Percentiles rank a stretch among this genome's conserved stretches.
Conservation (phyloP, 92 coral and sea anemone species). For the Diadumene lineata region DNA sequence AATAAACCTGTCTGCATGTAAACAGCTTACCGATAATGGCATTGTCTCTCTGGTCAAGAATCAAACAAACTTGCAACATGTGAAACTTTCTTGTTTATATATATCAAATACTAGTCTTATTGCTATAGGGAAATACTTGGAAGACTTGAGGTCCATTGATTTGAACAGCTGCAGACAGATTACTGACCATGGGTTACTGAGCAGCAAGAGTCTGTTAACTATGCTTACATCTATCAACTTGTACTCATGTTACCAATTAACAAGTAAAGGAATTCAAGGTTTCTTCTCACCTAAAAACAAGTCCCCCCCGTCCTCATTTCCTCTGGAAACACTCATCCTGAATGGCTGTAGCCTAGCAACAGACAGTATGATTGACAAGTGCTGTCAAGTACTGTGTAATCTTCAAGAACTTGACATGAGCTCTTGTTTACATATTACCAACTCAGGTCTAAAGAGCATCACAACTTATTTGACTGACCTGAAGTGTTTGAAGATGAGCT, state of each 20-base stretch:
- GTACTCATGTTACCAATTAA: constrained; percentile 82
- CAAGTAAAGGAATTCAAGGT: constrained; percentile 52
- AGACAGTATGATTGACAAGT: constrained; percentile 49
- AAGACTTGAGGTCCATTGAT: constrained; percentile 51
- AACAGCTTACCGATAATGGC: constrained; percentile 78
- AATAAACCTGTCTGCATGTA: constrained; percentile 76
- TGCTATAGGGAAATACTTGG: constrained; percentile 70
- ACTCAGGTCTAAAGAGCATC: constrained; percentile 57
- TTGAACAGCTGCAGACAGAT: constrained; percentile 85
- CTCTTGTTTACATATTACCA: constrained; percentile 73
- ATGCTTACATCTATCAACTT: constrained; percentile 62
- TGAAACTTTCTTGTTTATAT: constrained; percentile 71
- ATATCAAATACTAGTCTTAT: constrained; percentile 68
- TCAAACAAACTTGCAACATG: constrained; percentile 55
- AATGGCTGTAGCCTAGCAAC: constrained; percentile 77
- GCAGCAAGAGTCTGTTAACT: constrained; percentile 31
- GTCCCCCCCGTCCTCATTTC: background rate
- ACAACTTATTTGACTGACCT: constrained; percentile 43
- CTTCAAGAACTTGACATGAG: constrained; percentile 82
- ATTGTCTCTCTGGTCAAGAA: constrained; percentile 68
- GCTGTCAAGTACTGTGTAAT: constrained; percentile 37
- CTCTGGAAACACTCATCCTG: constrained; percentile 50
- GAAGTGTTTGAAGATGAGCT: constrained; percentile 59
- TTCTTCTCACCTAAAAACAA: constrained; percentile 34
- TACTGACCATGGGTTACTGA: constrained; percentile 62